Evolutionary conservation across 2,888 invertebrate genomes (phyloP).

Genomic region (Orthosia incerta): DNA sequence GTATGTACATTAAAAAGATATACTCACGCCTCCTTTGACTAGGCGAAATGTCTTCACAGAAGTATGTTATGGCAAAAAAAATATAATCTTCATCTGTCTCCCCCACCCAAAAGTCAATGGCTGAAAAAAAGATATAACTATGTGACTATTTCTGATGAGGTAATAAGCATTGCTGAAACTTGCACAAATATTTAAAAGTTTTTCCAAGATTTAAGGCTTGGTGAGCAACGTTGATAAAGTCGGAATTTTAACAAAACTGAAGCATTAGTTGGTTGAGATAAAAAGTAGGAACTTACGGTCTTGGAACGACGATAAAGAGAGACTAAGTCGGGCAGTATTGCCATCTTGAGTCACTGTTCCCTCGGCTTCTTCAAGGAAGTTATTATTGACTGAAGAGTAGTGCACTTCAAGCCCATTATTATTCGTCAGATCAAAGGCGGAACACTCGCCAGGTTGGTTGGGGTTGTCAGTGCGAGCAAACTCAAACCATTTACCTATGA

Average conservation of each 20-base stretch:
- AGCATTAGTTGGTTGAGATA: background rate
- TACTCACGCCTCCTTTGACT: conserved; percentile 74
- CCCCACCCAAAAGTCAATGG: conserved; percentile 77
- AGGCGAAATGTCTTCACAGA: conserved; percentile 74
- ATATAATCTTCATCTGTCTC: conserved; percentile 65
- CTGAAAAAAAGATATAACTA: conserved; percentile 66
- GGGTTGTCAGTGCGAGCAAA: conserved; percentile 69
- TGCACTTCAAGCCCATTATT: conserved; percentile 54
- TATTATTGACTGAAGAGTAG: conserved; percentile 72
- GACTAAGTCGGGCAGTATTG: conserved; percentile 70
- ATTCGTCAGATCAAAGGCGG: conserved; percentile 67
- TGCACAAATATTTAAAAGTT: background rate
- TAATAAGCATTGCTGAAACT: background rate
- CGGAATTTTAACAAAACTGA: background rate
- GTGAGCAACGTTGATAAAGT: background rate
- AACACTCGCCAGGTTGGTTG: conserved; percentile 75
- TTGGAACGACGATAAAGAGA: conserved; percentile 64
- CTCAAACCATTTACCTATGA: conserved; percentile 81
- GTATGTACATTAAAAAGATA: background rate
- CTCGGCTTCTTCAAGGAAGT: conserved; percentile 73
- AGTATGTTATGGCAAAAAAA: conserved; percentile 72
- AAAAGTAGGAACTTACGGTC: conserved; percentile 73
- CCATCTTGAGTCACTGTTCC: conserved; percentile 66
- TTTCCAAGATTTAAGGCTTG: background rate
- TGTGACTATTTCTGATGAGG: background rate